Conservation (phyloP, 2,797 vertebrate genomes). For the Rhinophrynus dorsalis region DNA sequence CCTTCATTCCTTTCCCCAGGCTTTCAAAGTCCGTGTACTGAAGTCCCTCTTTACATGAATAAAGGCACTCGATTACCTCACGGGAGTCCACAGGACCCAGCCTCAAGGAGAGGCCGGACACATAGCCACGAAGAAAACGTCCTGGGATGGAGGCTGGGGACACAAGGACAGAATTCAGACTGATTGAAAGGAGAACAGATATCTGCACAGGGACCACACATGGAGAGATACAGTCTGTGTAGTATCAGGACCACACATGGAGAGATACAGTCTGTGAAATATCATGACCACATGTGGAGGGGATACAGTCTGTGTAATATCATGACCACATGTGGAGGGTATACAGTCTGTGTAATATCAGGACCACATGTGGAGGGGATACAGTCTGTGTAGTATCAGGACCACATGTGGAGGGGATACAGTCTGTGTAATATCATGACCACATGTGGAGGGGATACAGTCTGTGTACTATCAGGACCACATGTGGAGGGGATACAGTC, state of each 20-base stretch:
- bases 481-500: too few relatives aligned
- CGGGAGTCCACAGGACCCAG: constrained; percentile 94
- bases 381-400: too few relatives aligned
- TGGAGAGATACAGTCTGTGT: neutral
- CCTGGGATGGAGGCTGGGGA: constrained; percentile 79
- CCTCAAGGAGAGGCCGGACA: constrained; percentile 94
- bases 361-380: too few relatives aligned
- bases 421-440: too few relatives aligned
- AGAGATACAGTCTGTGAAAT: neutral
- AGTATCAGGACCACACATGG: neutral
- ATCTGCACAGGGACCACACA: too few relatives aligned
- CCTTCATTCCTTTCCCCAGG: constrained; percentile 98
- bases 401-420: too few relatives aligned
- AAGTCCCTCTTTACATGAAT: constrained; percentile 95
- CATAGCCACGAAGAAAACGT: constrained; percentile 87
- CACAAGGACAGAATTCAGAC: constrained; percentile 62
- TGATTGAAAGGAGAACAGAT: constrained; percentile 24
- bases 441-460: too few relatives aligned
- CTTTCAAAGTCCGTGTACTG: constrained; percentile 98
- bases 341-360: too few relatives aligned
- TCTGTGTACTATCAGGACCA: too few relatives aligned
- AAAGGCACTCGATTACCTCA: constrained; percentile 96
- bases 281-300: too few relatives aligned
- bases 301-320: too few relatives aligned
- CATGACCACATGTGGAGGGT: too few relatives aligned